Evolutionary conservation across 2,113 vertebrate species (phyloP), one percentile per base, ranked within the genome.

Genomic region (Pelvicachromis taeniatus): DNA sequence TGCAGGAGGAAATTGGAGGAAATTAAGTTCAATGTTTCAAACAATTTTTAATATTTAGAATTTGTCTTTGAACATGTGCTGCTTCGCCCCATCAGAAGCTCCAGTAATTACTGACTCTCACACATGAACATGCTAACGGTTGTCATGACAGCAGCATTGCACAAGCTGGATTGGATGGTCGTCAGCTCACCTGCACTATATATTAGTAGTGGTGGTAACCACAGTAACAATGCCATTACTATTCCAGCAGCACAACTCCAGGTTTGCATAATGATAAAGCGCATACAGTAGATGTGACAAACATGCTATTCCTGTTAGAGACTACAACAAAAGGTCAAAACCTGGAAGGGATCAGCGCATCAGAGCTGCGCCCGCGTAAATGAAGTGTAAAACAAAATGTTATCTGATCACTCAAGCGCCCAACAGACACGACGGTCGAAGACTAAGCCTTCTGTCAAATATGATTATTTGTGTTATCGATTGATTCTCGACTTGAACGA

Each of bases 81-180:
- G 31, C 80, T 77, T 53, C 61, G 19, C 21, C 48, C 61, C 59
- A 78, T 85, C 56, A 82, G 48, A 29, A 61, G 42, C 77, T 21
- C 13, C 38, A 45, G 70, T 86, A 90, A 92, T 92, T 91, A 94
- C 29, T 80, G 73, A 77, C 33, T 77, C 68, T 38, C 81, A 80
- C 59, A 73, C 70, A 88, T 13, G 45, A 85, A 92, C 84, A 91
- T 55, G 61, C 65, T 90, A 88, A 85, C 23, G 21, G 95, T 96
- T 95, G 94, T 91, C 96, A 95, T 96, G 94, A 93, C 93, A 95
- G 93, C 94, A 75, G 84, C 55, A 77, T 88, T 75, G 91, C 58
- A 26, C 58, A n/a, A 40, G 86, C 77, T n/a, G 4, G 80, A 89
- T 86, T 91, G 84, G 85, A 81, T 45, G 78, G 86, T 65, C 13